A percentile compares a stretch with the other conserved stretches of the same genome.
Evolutionary conservation across 2,888 invertebrate genomes (phyloP).

Genomic region (Galerucella pusilla): DNA sequence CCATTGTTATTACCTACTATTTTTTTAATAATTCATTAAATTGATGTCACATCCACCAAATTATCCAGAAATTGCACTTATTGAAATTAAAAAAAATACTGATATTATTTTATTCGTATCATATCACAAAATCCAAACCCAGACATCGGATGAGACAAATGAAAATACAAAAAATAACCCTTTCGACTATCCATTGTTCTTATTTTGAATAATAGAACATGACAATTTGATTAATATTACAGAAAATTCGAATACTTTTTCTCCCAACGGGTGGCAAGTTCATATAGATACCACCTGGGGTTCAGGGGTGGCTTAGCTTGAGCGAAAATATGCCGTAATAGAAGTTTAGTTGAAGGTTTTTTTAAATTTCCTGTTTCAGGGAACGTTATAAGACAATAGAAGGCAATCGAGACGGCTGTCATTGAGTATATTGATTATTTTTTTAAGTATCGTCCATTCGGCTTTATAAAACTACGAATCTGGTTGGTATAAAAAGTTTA

Average conservation of each 20-base stretch:
- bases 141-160: neutral
- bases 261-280: conserved; percentile 61
- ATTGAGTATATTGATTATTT: conserved; percentile 6
- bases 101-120: no score
- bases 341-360: conserved; percentile 13
- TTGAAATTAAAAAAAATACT: neutral
- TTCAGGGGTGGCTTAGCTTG: conserved; percentile 47
- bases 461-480: conserved; percentile 24
- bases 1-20: neutral
- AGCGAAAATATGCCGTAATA: conserved; percentile 42
- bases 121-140: neutral
- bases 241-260: conserved; percentile 63
- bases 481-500: no score
- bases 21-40: neutral
- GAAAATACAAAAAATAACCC: conserved; percentile 36
- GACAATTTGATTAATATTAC: conserved; percentile 64
- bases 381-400: conserved; percentile 19
- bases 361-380: conserved; percentile 12
- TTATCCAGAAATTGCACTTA: neutral
- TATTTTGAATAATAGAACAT: conserved; percentile 63
- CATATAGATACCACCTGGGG: conserved; percentile 57
- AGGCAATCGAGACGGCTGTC: conserved; percentile 14
- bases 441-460: conserved; percentile 8
- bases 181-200: conserved; percentile 51
- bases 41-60: neutral